Evolutionary conservation across 2,888 invertebrate species (phyloP), one percentile per base, ranked within the genome.

Genomic region (Melinopterus prodromus): DNA sequence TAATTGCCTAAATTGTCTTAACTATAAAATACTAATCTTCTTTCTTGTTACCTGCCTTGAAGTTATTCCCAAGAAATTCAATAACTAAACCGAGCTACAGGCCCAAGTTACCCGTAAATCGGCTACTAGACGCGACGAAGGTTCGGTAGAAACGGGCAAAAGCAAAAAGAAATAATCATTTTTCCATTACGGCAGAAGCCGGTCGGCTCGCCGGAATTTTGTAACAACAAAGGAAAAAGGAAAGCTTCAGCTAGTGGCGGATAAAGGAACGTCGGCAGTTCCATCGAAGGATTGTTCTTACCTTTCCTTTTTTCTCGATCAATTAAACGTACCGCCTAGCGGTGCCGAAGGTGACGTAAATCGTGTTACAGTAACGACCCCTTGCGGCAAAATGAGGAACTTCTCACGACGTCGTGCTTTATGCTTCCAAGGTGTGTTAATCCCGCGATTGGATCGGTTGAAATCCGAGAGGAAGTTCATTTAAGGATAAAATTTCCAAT

Each of bases 111-210:
- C 26, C 1, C 26, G 26, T 26, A 26, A 26, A 26, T 53, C 53
- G 53, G 5, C 3, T 2, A 3, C 53, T 53, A 53, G 53, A 7
- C 53, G 53, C 53, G 53, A 9, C 53, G 53, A 53, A 53, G 9
- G 9, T 53, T 12, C 53, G 53, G 7, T 53, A 12, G 53, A 53
- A 53, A 53, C 53, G 53, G 7, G 12, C 53, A 53, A 53, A 53
- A 53, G 53, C 53, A 53, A 53, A 53, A 53, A 53, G 53, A 53
- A 53, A 53, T 53, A 53, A 53, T 53, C 53, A 53, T 53, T 53
- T 53, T 53, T 53, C 53, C 53, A 53, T 53, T 53, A 53, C 7
- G 53, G 53, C 53, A 2, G 53, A 53, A 53, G 53, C 5, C 53
- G 53, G 1, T 53, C 53, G 53, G 53, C 53, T 53, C 53, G 53